phyloP scores from a whole-genome alignment of 2,888 invertebrate genomes.

The Sesamia inferens region DNA sequence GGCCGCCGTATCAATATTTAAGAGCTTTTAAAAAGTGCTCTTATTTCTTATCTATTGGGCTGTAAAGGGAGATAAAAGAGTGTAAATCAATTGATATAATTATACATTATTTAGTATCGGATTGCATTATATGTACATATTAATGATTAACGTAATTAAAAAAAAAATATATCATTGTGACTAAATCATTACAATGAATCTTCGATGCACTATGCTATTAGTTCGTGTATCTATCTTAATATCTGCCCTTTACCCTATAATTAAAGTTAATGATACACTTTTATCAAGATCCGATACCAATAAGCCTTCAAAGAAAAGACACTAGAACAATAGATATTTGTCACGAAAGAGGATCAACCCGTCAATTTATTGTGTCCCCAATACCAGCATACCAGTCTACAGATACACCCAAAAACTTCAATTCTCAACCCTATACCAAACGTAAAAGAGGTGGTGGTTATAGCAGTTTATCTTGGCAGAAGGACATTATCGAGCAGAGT shows the following conservation, averaged over 20 bases:
- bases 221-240: neutral
- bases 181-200: neutral
- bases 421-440: slow-evolving; percentile 45
- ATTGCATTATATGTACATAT: neutral
- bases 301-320: slow-evolving; percentile 65
- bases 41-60: slow-evolving; percentile 56
- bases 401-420: slow-evolving; percentile 56
- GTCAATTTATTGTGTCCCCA: slow-evolving; percentile 76
- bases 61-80: slow-evolving; percentile 26
- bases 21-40: slow-evolving; percentile 61
- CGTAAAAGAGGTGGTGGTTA: slow-evolving; percentile 21
- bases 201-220: slow-evolving; percentile 8
- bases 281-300: slow-evolving; percentile 51
- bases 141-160: neutral
- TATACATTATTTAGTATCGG: slow-evolving; percentile 16
- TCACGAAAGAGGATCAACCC: slow-evolving; percentile 75
- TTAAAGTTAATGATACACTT: slow-evolving; percentile 48
- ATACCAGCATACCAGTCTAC: slow-evolving; percentile 67
- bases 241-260: slow-evolving; percentile 32
- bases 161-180: neutral
- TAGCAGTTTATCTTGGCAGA: slow-evolving; percentile 51
- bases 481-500: slow-evolving; percentile 78
- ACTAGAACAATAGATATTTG: slow-evolving; percentile 72
- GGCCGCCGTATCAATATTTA: slow-evolving; percentile 64
- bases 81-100: slow-evolving; percentile 22